Evolutionary conservation across 2,888 invertebrate species (phyloP).

Genomic region (Odiellus spinosus): DNA sequence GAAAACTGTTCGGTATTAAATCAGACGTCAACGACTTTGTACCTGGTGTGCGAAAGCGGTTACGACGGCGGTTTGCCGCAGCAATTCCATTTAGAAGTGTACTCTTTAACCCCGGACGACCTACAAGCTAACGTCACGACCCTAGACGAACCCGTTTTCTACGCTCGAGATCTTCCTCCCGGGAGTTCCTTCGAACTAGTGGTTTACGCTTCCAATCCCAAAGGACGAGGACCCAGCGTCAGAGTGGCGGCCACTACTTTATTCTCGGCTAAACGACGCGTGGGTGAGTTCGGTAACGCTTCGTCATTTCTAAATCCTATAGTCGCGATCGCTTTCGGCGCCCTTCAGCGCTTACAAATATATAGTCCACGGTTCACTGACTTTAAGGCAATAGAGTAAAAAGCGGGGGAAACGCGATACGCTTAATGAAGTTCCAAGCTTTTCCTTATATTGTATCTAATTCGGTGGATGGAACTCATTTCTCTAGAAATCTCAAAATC

Average conservation of each 20-base stretch:
- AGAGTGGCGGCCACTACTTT: slow-evolving; percentile 58
- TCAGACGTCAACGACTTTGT: slow-evolving; percentile 66
- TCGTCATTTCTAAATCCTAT: too few relatives aligned
- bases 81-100: slow-evolving; percentile 64
- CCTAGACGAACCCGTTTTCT: slow-evolving; percentile 45
- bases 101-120: slow-evolving; percentile 41
- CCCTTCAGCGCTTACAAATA: too few relatives aligned
- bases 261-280: slow-evolving; percentile 15
- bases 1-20: slow-evolving; percentile 77
- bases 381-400: too few relatives aligned
- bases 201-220: slow-evolving; percentile 61
- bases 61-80: slow-evolving; percentile 80
- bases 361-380: too few relatives aligned
- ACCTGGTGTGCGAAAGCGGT: slow-evolving; percentile 64
- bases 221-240: slow-evolving; percentile 66
- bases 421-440: too few relatives aligned
- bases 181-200: slow-evolving; percentile 59
- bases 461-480: too few relatives aligned
- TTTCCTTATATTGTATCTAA: too few relatives aligned
- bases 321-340: too few relatives aligned
- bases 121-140: slow-evolving; percentile 62
- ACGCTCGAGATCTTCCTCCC: slow-evolving; percentile 50
- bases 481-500: too few relatives aligned
- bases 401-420: too few relatives aligned
- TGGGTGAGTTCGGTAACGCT: slow-evolving; percentile 18